Conservation (phyloP, 1,140 invertebrate species). For the Conus betulinus region DNA sequence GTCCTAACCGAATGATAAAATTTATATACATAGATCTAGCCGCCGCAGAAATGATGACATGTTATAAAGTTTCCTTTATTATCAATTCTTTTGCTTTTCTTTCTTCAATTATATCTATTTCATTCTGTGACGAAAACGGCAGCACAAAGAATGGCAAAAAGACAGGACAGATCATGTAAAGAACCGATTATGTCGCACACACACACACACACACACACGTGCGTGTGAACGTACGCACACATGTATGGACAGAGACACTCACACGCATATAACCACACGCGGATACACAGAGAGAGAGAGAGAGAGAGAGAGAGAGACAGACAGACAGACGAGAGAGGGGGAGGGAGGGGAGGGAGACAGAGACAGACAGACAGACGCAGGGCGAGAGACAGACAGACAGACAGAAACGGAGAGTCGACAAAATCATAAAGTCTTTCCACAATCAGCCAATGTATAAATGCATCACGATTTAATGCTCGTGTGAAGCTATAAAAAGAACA, state of each 20-base stretch:
- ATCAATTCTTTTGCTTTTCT: background rate
- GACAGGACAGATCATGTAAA: no score
- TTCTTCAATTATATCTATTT: no score
- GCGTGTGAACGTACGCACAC: no score
- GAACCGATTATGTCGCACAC: no score
- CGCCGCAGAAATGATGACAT: background rate
- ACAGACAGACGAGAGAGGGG: background rate
- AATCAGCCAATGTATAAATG: background rate
- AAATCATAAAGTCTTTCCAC: background rate
- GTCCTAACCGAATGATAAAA: no score
- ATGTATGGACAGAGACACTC: no score
- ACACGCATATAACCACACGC: no score
- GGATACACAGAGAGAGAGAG: background rate
- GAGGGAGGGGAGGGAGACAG: background rate
- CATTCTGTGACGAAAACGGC: no score
- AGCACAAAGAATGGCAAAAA: no score
- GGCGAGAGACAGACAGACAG: background rate
- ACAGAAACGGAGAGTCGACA: background rate
- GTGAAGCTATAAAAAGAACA: constrained; percentile 3
- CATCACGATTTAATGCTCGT: constrained; percentile 19
- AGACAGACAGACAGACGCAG: background rate
- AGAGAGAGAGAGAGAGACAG: background rate
- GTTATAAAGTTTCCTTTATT: background rate
- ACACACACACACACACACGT: no score
- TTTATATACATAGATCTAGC: no score